Conservation (phyloP, 2,113 vertebrate species). For the Bubalus kerabau region DNA sequence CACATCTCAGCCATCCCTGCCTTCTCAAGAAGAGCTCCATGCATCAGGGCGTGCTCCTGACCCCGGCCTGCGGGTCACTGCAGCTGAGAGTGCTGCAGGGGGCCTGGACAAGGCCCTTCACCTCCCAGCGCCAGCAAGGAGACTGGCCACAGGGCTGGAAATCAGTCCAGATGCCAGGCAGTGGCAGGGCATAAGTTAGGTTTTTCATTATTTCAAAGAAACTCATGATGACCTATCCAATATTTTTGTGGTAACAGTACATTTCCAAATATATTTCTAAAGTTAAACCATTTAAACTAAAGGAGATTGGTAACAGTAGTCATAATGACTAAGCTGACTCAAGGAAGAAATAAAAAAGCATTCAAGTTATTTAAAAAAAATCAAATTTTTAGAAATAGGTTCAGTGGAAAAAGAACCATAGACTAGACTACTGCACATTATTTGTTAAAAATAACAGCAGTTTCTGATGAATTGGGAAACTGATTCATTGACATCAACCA, state of each 20-base stretch:
- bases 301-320: neutral
- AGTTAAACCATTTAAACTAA: neutral
- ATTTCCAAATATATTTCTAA: neutral
- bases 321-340: neutral
- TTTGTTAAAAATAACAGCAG: neutral
- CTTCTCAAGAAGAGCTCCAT: neutral
- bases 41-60: fast-evolving
- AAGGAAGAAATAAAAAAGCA: neutral
- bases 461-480: neutral
- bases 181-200: too few species aligned
- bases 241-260: neutral
- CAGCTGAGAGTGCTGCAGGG: fast-evolving
- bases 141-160: neutral
- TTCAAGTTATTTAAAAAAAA: neutral
- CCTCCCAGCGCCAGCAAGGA: fast-evolving
- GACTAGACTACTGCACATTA: neutral
- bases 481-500: neutral
- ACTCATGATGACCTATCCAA: too few species aligned
- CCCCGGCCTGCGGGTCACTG: fast-evolving
- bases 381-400: neutral
- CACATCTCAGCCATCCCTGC: neutral
- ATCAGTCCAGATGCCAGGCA: neutral
- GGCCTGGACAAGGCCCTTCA: neutral
- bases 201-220: neutral
- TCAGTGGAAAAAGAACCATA: neutral